Percentiles rank a stretch among this genome's conserved stretches.
Conservation (phyloP, 2,113 vertebrate genomes). For the Porphyrio hochstetteri region DNA sequence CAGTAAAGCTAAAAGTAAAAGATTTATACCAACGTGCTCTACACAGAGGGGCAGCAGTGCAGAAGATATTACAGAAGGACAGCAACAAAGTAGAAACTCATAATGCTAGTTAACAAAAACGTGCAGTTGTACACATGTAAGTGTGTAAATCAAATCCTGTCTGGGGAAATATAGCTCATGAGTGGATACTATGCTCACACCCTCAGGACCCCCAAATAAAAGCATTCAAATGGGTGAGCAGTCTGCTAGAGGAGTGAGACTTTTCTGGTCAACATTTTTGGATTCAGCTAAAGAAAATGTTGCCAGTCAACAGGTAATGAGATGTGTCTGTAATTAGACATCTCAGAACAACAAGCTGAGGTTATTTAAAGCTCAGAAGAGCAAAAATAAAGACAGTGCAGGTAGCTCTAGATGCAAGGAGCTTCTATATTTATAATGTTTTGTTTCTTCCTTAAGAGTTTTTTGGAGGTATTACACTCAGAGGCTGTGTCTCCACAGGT, state of each 20-base stretch:
- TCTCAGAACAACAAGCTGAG: not conserved
- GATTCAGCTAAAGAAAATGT: slow-evolving; percentile 1
- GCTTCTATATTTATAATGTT: not conserved
- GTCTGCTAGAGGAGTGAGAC: not conserved
- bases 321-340: not conserved
- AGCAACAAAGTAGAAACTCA: slow-evolving; percentile 1
- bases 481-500: not conserved
- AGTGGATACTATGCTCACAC: not conserved
- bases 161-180: not conserved
- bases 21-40: not conserved
- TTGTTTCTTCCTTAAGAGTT: not conserved
- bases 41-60: not conserved
- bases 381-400: not conserved
- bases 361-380: not conserved
- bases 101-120: not conserved
- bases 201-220: not conserved
- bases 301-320: not conserved
- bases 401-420: not conserved
- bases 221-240: not conserved
- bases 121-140: not conserved
- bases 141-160: not conserved
- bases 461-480: not conserved
- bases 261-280: not conserved
- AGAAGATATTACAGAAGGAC: not conserved
- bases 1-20: not conserved